Conservation (phyloP, 2,888 invertebrate species). For the Pheosia tremula region DNA sequence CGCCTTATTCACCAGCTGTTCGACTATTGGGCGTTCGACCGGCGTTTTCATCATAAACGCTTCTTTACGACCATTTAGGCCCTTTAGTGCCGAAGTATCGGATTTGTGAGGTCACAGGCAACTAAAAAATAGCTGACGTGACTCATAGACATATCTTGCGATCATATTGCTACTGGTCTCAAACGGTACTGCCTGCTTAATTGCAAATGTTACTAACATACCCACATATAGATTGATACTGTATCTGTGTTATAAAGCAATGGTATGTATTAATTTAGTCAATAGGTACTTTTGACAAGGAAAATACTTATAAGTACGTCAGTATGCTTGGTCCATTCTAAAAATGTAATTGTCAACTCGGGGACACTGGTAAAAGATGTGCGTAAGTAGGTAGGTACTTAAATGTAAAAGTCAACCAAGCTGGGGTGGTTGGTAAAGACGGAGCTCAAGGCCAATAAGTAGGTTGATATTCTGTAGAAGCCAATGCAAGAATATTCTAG, state of each 20-base stretch:
- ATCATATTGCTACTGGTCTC: not conserved
- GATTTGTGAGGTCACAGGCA: constrained; percentile 42
- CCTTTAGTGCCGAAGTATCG: constrained; percentile 33
- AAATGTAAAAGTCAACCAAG: no score
- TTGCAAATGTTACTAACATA: not conserved
- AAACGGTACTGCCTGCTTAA: constrained; percentile 3
- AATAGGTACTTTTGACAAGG: no score
- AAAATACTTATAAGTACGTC: no score
- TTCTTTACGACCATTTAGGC: constrained; percentile 34
- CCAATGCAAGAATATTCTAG: no score
- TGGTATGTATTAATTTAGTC: not conserved
- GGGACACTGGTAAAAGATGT: no score
- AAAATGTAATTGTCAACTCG: no score
- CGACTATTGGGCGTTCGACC: constrained; percentile 59
- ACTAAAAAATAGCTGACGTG: constrained; percentile 27
- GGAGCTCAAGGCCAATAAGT: not conserved
- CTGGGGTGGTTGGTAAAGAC: no score
- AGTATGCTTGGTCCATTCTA: no score
- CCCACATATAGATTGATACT: not conserved
- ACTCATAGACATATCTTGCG: constrained; percentile 20
- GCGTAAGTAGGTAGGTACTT: no score
- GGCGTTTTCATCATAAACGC: constrained; percentile 47
- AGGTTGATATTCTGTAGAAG: not conserved
- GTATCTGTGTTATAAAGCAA: not conserved
- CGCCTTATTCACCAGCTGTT: constrained; percentile 72